phyloP scores from a whole-genome alignment of 2,888 invertebrate genomes.

The Torymus texanus region DNA sequence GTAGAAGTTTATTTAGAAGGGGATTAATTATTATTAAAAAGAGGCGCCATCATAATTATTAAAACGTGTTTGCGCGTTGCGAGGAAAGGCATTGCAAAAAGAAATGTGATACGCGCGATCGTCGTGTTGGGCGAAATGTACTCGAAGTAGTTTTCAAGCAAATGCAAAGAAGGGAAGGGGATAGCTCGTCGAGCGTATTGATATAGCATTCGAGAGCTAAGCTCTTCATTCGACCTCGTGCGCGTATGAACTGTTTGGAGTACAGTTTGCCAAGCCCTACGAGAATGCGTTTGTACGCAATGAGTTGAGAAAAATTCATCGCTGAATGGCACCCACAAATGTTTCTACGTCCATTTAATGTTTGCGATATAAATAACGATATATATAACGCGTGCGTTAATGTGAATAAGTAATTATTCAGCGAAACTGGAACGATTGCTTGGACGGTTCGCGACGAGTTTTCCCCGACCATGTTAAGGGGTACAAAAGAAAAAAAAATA shows the following conservation, averaged over 20 bases:
- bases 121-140: slow-evolving; percentile 18
- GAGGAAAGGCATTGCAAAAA: background rate
- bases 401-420: slow-evolving; percentile 25
- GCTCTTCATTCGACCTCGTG: slow-evolving; percentile 12
- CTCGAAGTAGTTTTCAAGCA: slow-evolving; percentile 12
- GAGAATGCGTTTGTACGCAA: slow-evolving; percentile 20
- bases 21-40: slow-evolving; percentile 36
- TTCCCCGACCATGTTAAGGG: background rate
- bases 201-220: background rate
- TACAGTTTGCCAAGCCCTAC: slow-evolving; percentile 22
- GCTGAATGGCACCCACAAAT: background rate
- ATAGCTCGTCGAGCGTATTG: background rate
- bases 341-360: slow-evolving; percentile 28
- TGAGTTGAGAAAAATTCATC: slow-evolving; percentile 16
- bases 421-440: background rate
- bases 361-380: slow-evolving; percentile 9
- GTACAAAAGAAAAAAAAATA: slow-evolving; percentile 20
- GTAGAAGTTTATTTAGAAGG: slow-evolving; percentile 39
- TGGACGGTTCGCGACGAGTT: slow-evolving; percentile 20
- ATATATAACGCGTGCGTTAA: background rate
- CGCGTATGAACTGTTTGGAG: slow-evolving; percentile 2
- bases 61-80: slow-evolving; percentile 4
- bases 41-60: slow-evolving; percentile 22
- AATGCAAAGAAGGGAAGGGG: background rate
- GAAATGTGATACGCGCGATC: slow-evolving; percentile 34